Percentiles rank a stretch among this genome's conserved stretches.
Evolutionary conservation across 2,797 vertebrate genomes (phyloP).

Genomic region (Jordanella pulchra): DNA sequence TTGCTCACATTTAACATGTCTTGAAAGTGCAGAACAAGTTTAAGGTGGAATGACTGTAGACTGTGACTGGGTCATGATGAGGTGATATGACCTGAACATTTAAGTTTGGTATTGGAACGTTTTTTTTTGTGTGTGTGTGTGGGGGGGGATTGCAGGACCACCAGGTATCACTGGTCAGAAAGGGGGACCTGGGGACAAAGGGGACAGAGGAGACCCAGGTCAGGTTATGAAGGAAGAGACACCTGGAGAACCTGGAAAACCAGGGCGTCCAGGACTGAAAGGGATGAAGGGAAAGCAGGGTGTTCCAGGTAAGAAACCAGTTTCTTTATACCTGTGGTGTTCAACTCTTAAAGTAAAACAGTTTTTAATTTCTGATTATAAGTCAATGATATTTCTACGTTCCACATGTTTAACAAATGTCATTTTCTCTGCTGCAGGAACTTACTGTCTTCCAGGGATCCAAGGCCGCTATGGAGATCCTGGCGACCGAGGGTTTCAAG

Average conservation of each 20-base stretch:
- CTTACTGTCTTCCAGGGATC: conserved; percentile 64
- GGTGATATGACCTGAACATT: neutral
- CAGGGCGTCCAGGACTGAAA: conserved; percentile 49
- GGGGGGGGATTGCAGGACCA: conserved; percentile 44
- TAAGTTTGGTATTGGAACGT: neutral
- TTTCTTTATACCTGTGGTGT: neutral
- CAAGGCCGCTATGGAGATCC: conserved; percentile 57
- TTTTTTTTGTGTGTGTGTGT: conserved; percentile 1
- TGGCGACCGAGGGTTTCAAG: conserved; percentile 63
- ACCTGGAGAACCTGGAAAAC: conserved; percentile 67
- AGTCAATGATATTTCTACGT: neutral
- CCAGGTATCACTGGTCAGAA: conserved; percentile 42
- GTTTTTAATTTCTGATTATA: neutral
- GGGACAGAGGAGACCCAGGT: conserved; percentile 67
- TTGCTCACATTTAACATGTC: neutral
- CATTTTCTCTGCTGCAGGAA: conserved; percentile 55
- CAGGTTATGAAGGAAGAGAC: neutral
- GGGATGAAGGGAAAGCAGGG: conserved; percentile 73
- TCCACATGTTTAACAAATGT: neutral
- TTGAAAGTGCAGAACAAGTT: neutral
- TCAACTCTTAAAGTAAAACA: neutral
- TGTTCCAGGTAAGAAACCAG: conserved; percentile 51
- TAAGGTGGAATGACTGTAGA: neutral
- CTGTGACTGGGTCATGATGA: neutral
- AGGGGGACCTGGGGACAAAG: conserved; percentile 56